Conservation (phyloP, 1,140 invertebrate species). For the Cotesia glomerata region DNA sequence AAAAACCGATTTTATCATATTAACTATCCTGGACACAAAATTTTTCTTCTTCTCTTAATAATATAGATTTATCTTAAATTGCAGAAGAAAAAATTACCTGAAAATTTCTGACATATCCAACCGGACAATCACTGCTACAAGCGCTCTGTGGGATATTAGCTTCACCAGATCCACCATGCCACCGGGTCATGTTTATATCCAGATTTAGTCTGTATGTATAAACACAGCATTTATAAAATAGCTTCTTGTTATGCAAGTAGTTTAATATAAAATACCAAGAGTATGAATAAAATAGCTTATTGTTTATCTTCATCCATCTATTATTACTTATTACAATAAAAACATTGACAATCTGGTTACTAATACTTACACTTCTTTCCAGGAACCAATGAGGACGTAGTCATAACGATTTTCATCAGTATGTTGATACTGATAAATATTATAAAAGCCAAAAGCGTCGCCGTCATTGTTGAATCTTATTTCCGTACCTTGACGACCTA, state of each 20-base stretch:
- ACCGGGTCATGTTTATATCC: slow-evolving; percentile 58
- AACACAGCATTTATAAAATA: slow-evolving; percentile 10
- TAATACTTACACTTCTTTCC: slow-evolving; percentile 66
- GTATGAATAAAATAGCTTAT: not conserved
- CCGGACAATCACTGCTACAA: slow-evolving; percentile 70
- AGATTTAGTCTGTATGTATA: slow-evolving; percentile 50
- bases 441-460: slow-evolving; percentile 73
- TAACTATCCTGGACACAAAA: no score
- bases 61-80: not conserved
- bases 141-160: slow-evolving; percentile 65
- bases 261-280: not conserved
- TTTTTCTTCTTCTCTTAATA: no score
- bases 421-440: slow-evolving; percentile 73
- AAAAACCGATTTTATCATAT: no score
- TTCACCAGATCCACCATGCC: slow-evolving; percentile 50
- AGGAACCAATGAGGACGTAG: slow-evolving; percentile 69
- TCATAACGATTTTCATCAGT: slow-evolving; percentile 64
- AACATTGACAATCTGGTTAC: no score
- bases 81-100: slow-evolving; percentile 53
- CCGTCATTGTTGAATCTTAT: slow-evolving; percentile 71
- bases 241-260: no score
- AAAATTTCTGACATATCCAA: slow-evolving; percentile 69
- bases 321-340: no score
- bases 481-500: slow-evolving; percentile 68
- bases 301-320: not conserved